These are phyloP conservation scores for Stictonetta naevosa DNA, from an alignment of 2,113 vertebrate genomes.

Conservation along the genomic window DNA sequence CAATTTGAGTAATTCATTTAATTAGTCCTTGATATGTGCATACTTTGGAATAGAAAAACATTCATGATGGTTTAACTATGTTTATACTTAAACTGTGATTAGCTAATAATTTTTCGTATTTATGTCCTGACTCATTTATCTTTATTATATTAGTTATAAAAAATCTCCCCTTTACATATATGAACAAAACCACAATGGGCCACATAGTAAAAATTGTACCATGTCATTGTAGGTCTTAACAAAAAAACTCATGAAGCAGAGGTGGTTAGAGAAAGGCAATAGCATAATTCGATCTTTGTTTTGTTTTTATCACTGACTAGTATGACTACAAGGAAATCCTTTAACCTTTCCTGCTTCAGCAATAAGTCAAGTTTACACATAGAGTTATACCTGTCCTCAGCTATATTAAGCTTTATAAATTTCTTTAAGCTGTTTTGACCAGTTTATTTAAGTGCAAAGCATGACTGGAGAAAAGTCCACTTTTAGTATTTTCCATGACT, in stretches of 20 bases:
- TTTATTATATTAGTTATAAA: neutral
- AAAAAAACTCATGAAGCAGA: neutral
- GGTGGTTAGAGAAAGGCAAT: neutral
- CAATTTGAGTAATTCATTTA: neutral
- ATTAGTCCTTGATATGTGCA: neutral
- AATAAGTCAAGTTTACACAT: neutral
- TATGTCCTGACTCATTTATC: neutral
- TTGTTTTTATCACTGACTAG: neutral
- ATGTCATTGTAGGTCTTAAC: neutral
- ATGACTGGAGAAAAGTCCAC: neutral
- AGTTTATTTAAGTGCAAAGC: neutral
- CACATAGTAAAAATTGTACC: neutral
- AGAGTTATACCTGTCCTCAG: neutral
- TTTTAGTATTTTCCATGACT: neutral
- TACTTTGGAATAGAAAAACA: neutral
- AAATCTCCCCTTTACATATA: neutral
- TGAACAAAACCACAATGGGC: neutral
- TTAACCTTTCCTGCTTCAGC: neutral
- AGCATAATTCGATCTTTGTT: neutral
- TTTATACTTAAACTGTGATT: neutral
- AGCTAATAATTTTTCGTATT: neutral
- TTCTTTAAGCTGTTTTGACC: neutral
- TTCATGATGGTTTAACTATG: neutral
- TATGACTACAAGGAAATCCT: neutral
- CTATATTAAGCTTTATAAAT: neutral